These are phyloP conservation scores for Pagrus major DNA, from an alignment of 2,113 vertebrate genomes.

Conservation along the genomic window DNA sequence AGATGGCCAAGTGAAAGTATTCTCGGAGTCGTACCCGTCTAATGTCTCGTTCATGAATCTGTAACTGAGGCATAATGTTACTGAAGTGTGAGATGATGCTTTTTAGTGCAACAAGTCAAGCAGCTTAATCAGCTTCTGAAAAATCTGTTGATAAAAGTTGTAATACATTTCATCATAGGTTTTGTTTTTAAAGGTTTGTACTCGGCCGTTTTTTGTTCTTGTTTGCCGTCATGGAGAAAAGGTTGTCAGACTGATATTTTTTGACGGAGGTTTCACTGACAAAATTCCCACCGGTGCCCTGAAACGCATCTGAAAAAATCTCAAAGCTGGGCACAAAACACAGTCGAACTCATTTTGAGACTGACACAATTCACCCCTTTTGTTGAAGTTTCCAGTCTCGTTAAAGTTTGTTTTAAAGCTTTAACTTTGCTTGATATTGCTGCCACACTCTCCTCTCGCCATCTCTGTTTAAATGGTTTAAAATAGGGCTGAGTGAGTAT, in stretches of 20 bases:
- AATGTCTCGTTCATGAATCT: background rate
- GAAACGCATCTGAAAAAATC: background rate
- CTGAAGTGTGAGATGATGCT: background rate
- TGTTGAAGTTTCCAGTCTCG: background rate
- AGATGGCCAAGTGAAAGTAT: background rate
- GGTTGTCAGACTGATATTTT: background rate
- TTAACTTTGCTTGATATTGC: background rate
- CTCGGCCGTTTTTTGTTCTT: background rate
- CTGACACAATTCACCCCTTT: background rate
- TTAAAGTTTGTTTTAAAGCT: slow-evolving; percentile 5
- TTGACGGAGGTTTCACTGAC: background rate
- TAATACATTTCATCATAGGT: background rate
- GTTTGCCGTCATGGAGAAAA: background rate
- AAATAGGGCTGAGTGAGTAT: too few species aligned
- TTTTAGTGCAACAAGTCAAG: background rate
- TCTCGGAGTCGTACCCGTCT: background rate
- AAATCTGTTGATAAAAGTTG: slow-evolving; percentile 10
- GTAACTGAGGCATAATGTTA: background rate
- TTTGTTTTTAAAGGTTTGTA: background rate
- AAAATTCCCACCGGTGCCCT: background rate
- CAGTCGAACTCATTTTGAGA: background rate
- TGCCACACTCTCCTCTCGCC: background rate
- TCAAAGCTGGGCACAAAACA: background rate
- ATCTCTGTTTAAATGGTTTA: background rate
- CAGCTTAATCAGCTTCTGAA: background rate